A percentile compares a stretch with the other conserved stretches of the same genome.
Conservation (phyloP, 2,888 invertebrate genomes). For the Danaus chrysippus region DNA sequence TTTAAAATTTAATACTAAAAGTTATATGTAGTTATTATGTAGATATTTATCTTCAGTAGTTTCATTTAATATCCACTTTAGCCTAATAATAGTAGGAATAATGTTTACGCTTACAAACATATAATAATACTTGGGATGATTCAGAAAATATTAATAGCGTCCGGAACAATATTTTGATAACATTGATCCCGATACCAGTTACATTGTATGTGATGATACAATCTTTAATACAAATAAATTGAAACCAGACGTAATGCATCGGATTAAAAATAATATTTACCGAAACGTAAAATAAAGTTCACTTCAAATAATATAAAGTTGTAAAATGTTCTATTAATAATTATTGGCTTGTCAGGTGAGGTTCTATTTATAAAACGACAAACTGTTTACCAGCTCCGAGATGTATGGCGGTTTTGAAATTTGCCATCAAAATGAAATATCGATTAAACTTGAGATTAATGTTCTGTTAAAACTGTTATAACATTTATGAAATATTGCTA, state of each 20-base stretch:
- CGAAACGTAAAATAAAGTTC: no score
- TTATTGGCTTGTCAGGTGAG: conserved; percentile 16
- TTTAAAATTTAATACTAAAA: no score
- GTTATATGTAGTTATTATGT: no score
- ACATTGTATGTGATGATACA: neutral
- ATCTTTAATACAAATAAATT: neutral
- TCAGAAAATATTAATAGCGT: no score
- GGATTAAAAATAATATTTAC: conserved; percentile 3
- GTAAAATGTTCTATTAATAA: conserved; percentile 4
- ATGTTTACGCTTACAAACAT: no score
- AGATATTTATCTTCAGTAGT: no score
- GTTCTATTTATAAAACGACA: conserved; percentile 17
- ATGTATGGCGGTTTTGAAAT: conserved; percentile 13
- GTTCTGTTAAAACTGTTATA: neutral
- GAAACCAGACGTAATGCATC: neutral
- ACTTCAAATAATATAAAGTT: no score
- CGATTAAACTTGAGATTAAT: conserved; percentile 11
- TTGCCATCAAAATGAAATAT: conserved; percentile 13
- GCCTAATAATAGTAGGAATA: no score
- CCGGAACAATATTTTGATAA: no score
- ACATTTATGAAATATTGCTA: neutral
- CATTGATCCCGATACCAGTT: neutral
- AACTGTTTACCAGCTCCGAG: conserved; percentile 15
- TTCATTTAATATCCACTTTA: no score
- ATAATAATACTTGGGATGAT: no score